These are phyloP conservation scores for Nymphalis c-album DNA, from an alignment of 2,888 invertebrate genomes.

Conservation along the genomic window DNA sequence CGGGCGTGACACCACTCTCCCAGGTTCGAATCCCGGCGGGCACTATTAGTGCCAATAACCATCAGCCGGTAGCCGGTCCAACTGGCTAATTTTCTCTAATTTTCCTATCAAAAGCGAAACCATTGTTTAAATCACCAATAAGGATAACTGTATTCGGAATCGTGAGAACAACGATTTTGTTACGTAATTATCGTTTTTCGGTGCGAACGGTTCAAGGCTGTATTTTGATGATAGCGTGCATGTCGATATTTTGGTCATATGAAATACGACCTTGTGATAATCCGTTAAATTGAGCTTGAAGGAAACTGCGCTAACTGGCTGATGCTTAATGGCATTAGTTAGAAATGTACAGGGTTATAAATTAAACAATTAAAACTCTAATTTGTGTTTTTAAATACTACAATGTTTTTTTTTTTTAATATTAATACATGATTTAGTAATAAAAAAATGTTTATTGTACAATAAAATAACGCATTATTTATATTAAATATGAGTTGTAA, in stretches of 20 bases:
- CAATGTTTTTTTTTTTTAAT: no score
- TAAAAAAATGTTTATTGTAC: no score
- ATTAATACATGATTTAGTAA: no score
- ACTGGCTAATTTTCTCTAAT: constrained; percentile 79
- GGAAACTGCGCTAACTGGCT: constrained; percentile 43
- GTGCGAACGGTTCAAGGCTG: constrained; percentile 54
- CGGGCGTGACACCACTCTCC: constrained; percentile 69
- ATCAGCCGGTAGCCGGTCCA: constrained; percentile 74
- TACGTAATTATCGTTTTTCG: constrained; percentile 66
- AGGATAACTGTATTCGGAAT: constrained; percentile 65
- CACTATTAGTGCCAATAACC: constrained; percentile 78
- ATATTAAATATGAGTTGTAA: no score
- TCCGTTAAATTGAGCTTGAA: constrained; percentile 70
- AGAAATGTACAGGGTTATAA: constrained; percentile 35
- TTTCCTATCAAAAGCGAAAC: constrained; percentile 79
- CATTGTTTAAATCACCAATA: constrained; percentile 65
- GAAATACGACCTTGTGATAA: constrained; percentile 67
- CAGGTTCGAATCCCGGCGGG: constrained; percentile 71
- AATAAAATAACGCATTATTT: no score
- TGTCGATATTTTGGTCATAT: constrained; percentile 46
- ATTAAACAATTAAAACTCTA: background rate
- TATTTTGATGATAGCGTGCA: constrained; percentile 53
- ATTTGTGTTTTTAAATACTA: background rate
- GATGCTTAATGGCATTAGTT: constrained; percentile 34
- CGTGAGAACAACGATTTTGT: constrained; percentile 70